These are phyloP conservation scores for Sinocyclocheilus maitianheensis DNA, from an alignment of 2,113 vertebrate genomes.

Conservation along the genomic window DNA sequence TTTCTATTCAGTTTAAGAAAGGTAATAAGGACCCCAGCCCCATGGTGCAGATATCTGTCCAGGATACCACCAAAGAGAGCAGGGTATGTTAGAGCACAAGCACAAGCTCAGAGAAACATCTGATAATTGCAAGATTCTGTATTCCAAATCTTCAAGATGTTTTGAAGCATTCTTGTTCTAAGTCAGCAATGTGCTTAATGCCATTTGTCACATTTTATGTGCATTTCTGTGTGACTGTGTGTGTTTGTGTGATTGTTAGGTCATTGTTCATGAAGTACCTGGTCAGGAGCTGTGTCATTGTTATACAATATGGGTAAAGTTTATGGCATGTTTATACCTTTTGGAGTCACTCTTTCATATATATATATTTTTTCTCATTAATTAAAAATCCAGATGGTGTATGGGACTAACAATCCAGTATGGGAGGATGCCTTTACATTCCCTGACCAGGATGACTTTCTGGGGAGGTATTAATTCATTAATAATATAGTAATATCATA, in stretches of 20 bases:
- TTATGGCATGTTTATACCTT: background rate
- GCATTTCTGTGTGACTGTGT: conserved; percentile 57
- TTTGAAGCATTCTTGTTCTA: background rate
- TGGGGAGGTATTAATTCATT: too few relatives aligned
- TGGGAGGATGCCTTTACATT: conserved; percentile 92
- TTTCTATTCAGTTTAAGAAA: conserved; percentile 82
- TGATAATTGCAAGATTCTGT: background rate
- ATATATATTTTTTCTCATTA: background rate
- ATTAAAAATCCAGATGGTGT: conserved; percentile 73
- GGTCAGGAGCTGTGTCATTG: conserved; percentile 82
- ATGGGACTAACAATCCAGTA: conserved; percentile 76
- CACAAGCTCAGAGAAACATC: background rate
- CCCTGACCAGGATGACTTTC: too few relatives aligned
- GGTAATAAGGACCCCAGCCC: conserved; percentile 87
- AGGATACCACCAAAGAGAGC: conserved; percentile 87
- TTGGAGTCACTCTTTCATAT: background rate
- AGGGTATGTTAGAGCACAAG: conserved; percentile 71
- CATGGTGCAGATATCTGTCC: conserved; percentile 85
- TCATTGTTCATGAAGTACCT: conserved; percentile 92
- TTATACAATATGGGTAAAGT: background rate
- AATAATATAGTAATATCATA: too few relatives aligned
- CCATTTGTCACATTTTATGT: background rate
- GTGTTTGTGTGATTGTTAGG: conserved; percentile 77
- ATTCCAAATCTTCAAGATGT: conserved; percentile 6
- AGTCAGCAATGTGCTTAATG: background rate